A percentile compares a stretch with the other conserved stretches of the same genome.
These are phyloP conservation scores for Lynx canadensis DNA, from an alignment of 2,113 vertebrate species.

Conservation along the genomic window DNA sequence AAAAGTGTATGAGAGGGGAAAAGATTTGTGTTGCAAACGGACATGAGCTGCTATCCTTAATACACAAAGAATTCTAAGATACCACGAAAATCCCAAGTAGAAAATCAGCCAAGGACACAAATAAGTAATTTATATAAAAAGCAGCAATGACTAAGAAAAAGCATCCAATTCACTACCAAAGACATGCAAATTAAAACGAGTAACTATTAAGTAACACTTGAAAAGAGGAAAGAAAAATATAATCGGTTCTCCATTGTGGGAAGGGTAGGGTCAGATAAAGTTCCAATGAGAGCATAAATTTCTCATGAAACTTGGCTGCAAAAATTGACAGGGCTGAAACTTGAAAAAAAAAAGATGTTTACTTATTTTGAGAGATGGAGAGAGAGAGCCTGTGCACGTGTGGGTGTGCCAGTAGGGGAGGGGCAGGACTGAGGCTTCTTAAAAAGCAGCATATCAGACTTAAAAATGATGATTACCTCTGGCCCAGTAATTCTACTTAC, in stretches of 20 bases:
- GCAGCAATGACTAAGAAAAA: neutral
- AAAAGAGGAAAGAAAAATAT: slow-evolving; percentile 6
- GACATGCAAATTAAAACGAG: neutral
- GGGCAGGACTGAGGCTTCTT: neutral
- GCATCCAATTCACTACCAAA: neutral
- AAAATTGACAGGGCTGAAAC: neutral
- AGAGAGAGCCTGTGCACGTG: no score
- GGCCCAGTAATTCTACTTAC: neutral
- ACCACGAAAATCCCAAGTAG: neutral
- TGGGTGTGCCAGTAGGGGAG: no score
- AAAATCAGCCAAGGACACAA: neutral
- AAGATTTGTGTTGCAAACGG: neutral
- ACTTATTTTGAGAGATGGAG: no score
- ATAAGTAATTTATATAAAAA: neutral
- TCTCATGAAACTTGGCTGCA: neutral
- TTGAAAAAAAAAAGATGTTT: no score
- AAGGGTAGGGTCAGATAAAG: neutral
- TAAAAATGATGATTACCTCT: neutral
- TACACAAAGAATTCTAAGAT: neutral
- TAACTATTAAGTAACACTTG: neutral
- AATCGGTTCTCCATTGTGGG: neutral
- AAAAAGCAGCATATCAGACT: neutral
- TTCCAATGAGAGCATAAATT: neutral
- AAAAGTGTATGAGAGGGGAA: neutral
- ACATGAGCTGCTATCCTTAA: neutral